Percentiles rank a stretch among this genome's conserved stretches.
Evolutionary conservation across 2,888 invertebrate genomes (phyloP).

Genomic region (Athrips mouffetella): DNA sequence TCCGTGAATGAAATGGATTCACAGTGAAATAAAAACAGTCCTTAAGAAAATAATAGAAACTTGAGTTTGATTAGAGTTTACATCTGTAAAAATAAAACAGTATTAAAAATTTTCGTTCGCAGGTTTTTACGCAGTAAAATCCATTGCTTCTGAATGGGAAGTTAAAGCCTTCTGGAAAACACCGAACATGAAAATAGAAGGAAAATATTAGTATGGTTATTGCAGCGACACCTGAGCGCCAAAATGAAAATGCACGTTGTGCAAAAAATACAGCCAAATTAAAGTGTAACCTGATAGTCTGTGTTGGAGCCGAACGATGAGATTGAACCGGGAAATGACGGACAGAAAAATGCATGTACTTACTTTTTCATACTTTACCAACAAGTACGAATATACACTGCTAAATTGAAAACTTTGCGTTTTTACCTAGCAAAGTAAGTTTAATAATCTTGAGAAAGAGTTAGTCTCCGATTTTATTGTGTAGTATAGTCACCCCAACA

Average conservation of each 20-base stretch:
- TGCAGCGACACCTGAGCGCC: background rate
- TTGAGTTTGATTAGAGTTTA: too few relatives aligned
- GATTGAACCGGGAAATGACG: background rate
- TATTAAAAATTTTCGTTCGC: background rate
- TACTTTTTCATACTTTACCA: background rate
- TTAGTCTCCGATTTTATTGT: conserved; percentile 2
- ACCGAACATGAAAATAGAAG: conserved; percentile 2
- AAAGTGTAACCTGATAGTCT: background rate
- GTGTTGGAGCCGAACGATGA: background rate
- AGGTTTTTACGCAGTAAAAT: background rate
- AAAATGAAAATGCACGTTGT: background rate
- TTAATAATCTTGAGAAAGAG: background rate
- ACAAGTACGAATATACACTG: background rate
- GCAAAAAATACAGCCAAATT: conserved; percentile 10
- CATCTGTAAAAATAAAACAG: background rate
- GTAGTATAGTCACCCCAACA: conserved; percentile 35
- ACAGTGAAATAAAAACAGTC: too few relatives aligned
- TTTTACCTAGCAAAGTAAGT: background rate
- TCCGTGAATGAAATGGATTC: too few relatives aligned
- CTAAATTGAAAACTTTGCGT: too few relatives aligned
- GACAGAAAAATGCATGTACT: background rate
- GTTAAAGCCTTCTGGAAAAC: conserved; percentile 5
- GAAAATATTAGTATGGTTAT: conserved; percentile 1
- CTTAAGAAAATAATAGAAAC: too few relatives aligned
- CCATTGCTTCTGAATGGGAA: conserved; percentile 1